These are phyloP conservation scores for Knipowitschia caucasica DNA, from an alignment of 2,797 vertebrate genomes.

Conservation along the genomic window DNA sequence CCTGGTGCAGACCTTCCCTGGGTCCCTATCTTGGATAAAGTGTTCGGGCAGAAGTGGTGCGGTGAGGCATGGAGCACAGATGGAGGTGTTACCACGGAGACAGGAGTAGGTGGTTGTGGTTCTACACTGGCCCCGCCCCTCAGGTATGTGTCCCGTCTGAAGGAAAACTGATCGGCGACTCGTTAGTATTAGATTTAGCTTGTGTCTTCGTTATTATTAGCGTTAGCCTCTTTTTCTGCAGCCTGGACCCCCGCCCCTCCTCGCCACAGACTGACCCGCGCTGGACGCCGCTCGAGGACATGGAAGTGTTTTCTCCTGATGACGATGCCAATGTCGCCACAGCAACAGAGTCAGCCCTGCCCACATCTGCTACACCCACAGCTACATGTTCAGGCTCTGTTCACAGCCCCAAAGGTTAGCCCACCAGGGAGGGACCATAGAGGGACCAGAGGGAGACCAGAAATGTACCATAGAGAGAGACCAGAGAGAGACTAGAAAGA, in stretches of 20 bases:
- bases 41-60: constrained; percentile 79
- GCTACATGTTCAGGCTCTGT: constrained; percentile 19
- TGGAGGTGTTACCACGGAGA: neutral
- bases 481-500: too few relatives aligned
- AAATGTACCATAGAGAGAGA: too few relatives aligned
- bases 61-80: constrained; percentile 68
- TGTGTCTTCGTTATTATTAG: too few relatives aligned
- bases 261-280: constrained; percentile 66
- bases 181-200: too few relatives aligned
- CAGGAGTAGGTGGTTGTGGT: neutral
- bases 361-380: neutral
- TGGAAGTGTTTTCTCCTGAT: constrained; percentile 66
- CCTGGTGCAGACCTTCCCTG: too few relatives aligned
- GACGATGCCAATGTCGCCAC: neutral
- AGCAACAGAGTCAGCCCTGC: neutral
- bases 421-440: too few relatives aligned
- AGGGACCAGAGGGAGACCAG: too few relatives aligned
- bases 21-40: constrained; percentile 78
- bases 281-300: constrained; percentile 72
- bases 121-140: constrained; percentile 4
- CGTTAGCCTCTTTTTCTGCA: neutral
- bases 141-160: neutral
- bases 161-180: neutral
- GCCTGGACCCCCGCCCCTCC: constrained; percentile 57
- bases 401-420: constrained; percentile 50